Base-by-base conservation (phyloP, 2,888 invertebrate genomes). In the Orthonevra nobilis region DNA sequence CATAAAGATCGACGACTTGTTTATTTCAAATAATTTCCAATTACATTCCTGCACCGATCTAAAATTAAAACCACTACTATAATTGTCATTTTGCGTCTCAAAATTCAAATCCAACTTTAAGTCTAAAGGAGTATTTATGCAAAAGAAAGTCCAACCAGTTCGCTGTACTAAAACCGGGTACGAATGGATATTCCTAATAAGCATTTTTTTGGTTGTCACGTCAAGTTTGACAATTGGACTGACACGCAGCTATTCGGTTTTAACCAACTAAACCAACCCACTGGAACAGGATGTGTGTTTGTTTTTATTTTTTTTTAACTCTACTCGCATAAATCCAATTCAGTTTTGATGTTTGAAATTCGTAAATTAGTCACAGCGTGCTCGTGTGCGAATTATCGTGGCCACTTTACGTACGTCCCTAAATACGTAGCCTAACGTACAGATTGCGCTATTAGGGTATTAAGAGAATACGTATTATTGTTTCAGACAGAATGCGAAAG, bases 331-430 rank as follows among this genome's bases (percentile, higher is more conserved):
- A 56, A 68, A 68, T 48, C 56, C 58, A 68, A 48, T 48, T 66
- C 36, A 56, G 38, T 15, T 34, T 12, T 63, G 44, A 56, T 40
- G 32, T 52, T 17, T 54, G 52, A 44, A 70, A 70, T 54, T 61
- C 46, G 14, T 63, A 54, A 72, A 63, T 63, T 70, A 70, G 50
- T 17, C 36, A 58, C 46, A 72, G 32, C 32, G 10, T 54, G 54
- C 28, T 44, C 50, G 44, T 63, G 72, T 72, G 72, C 72, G 46
- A 72, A 72, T 72, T 46, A 54, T 30, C 14, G 38, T 38, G 7
- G 28, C 44, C 28, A 30, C 20, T 17, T 17, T 38, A 52, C 28
- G 42, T 40, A 42, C 40, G 15, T 44, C 23, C 3, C 7, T 38
- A 15, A 12, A 20, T 26, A 23, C 2, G n/a, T n/a, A 10, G 30